A percentile compares a stretch with the other conserved stretches of the same genome.
These are phyloP conservation scores for Erpetoichthys calabaricus DNA, from an alignment of 2,797 vertebrate species.

Conservation along the genomic window DNA sequence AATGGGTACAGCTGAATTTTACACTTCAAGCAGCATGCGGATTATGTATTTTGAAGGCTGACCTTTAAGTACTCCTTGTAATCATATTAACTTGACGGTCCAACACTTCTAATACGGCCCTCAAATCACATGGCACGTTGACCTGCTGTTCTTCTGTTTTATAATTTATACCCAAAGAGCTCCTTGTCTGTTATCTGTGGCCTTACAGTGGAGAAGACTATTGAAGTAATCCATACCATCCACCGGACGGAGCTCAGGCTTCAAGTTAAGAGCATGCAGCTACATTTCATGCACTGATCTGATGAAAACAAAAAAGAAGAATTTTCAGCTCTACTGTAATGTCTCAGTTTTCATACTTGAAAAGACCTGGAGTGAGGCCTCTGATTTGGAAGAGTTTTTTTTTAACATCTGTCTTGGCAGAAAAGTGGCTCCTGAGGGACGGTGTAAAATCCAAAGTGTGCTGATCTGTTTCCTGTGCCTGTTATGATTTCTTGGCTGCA, in stretches of 20 bases:
- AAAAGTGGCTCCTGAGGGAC: slow-evolving; percentile 34
- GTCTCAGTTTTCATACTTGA: slow-evolving; percentile 20
- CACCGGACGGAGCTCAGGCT: not conserved
- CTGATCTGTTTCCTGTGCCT: slow-evolving; percentile 85
- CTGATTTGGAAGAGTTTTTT: slow-evolving; percentile 19
- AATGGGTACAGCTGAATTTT: no score
- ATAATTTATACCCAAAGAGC: no score
- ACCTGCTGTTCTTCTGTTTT: no score
- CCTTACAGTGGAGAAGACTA: no score
- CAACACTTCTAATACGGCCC: no score
- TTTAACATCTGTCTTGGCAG: slow-evolving; percentile 55
- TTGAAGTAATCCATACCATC: no score
- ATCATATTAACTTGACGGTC: no score
- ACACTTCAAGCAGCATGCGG: no score
- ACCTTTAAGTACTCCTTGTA: no score
- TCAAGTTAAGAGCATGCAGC: not conserved
- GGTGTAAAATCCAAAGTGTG: slow-evolving; percentile 54
- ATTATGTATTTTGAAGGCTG: no score
- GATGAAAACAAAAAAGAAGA: not conserved
- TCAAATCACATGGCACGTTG: no score
- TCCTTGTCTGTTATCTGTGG: no score
- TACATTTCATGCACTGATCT: not conserved
- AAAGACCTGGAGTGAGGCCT: slow-evolving; percentile 18
- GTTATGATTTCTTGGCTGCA: slow-evolving; percentile 77
- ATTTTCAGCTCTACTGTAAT: not conserved